Evolutionary conservation across 2,888 invertebrate genomes (phyloP), one percentile per base, ranked within the genome.

Genomic region (Metopia argyrocephala): DNA sequence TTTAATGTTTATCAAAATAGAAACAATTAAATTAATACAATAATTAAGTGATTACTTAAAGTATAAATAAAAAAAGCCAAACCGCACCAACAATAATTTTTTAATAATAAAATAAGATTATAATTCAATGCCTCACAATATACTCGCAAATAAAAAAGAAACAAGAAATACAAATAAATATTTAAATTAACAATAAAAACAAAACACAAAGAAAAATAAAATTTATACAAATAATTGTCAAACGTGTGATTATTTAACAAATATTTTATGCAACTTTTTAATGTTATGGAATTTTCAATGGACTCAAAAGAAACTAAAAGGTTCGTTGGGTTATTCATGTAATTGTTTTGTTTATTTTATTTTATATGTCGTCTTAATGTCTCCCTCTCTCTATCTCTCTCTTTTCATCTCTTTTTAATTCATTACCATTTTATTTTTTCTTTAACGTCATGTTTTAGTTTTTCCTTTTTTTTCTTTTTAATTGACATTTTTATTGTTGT

Each of bases 271-370:
- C 89, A 84, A 83, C 84, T 86, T 83, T 86, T 88, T 87, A 83
- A 88, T 88, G 88, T 87, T 88, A 88, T 87, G 88, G 89, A 89
- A 88, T 83, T 89, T 88, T 85, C 88, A 88, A 86, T 87, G 89
- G 88, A 87, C 88, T 81, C 88, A 86, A 87, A 88, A 87, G 87
- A 88, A 88, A 86, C 85, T 86, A 86, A 88, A 87, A 88, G 88
- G 88, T 88, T 85, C 79, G 84, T 84, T 68, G 48, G 2, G 9
- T 20, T 6, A 25, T 61, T 48, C 6, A 20, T 59, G 18, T 6
- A 9, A 25, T 46, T 28, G 50, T 23, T 31, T 45, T 62, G 59
- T 65, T 57, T 61, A 25, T 46, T 57, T 31, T 57, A 62, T 18
- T 64, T 25, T 64, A 20, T 57, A 18, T n/a, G 27, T 69, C 46